phyloP scores from a whole-genome alignment of 2,113 vertebrate species.

The Oryzias celebensis region DNA sequence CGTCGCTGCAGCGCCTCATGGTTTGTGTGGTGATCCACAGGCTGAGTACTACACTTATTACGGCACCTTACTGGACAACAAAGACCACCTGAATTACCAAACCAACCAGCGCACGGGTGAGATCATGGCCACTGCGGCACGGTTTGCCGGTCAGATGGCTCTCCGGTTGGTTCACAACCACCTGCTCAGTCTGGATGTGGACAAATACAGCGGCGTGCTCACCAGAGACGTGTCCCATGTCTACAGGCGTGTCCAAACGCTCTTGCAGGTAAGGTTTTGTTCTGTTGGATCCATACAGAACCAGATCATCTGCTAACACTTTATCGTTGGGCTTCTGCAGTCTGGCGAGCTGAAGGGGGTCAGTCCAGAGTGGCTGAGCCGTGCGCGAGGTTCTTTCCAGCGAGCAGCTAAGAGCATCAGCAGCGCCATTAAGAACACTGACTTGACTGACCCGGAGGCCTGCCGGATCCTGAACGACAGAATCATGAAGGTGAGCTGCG shows the following conservation, averaged over 20 bases:
- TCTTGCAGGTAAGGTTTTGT: conserved; percentile 41
- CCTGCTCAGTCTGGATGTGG: conserved; percentile 81
- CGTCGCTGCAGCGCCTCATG: neutral
- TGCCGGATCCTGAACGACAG: conserved; percentile 86
- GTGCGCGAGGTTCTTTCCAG: conserved; percentile 80
- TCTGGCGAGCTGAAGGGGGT: conserved; percentile 66
- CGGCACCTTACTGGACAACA: conserved; percentile 78
- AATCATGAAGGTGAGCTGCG: conserved; percentile 84
- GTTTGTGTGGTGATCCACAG: neutral
- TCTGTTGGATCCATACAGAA: no score
- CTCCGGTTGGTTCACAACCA: conserved; percentile 83
- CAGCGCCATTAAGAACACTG: conserved; percentile 62
- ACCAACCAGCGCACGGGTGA: conserved; percentile 39
- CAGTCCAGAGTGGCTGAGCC: conserved; percentile 77
- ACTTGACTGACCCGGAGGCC: conserved; percentile 71
- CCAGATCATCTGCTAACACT: neutral
- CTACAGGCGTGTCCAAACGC: fast-evolving
- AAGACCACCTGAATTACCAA: conserved; percentile 41
- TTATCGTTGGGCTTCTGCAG: conserved; percentile 10
- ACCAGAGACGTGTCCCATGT: conserved; percentile 27
- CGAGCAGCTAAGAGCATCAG: conserved; percentile 74
- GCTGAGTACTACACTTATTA: conserved; percentile 71
- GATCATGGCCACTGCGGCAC: conserved; percentile 67
- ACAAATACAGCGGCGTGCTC: conserved; percentile 70
- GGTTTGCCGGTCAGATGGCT: conserved; percentile 84